These are phyloP conservation scores for Gastracanthus pulcherrimus DNA, from an alignment of 2,888 invertebrate species.

Conservation along the genomic window DNA sequence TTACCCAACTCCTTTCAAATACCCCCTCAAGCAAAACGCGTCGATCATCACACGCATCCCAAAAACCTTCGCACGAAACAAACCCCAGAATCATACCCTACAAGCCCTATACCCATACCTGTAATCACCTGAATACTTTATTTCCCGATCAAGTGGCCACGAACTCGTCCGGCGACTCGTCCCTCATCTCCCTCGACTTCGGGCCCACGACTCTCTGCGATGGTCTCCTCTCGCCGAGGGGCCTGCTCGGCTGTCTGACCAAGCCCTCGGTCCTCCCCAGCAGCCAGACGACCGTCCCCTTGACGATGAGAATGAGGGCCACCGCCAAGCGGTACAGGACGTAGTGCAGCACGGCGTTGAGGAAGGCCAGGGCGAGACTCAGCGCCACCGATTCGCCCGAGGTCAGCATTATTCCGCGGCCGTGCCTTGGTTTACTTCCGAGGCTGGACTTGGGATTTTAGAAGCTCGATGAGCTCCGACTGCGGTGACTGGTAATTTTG, in stretches of 20 bases:
- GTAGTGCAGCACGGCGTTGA: constrained; percentile 69
- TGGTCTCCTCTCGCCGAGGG: background rate
- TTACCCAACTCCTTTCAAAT: too few relatives aligned
- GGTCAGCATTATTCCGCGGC: constrained; percentile 16
- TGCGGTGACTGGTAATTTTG: too few relatives aligned
- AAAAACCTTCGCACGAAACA: too few relatives aligned
- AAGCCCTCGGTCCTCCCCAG: background rate
- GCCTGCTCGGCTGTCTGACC: background rate
- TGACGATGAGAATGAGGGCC: constrained; percentile 62
- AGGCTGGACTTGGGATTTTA: background rate
- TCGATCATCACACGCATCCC: too few relatives aligned
- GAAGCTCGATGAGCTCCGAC: too few relatives aligned
- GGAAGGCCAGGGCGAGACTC: constrained; percentile 62
- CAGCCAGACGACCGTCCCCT: constrained; percentile 53
- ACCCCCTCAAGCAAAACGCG: too few relatives aligned
- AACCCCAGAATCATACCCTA: too few relatives aligned
- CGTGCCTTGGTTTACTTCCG: background rate
- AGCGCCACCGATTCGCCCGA: constrained; percentile 61
- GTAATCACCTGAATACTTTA: too few relatives aligned
- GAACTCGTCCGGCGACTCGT: constrained; percentile 32
- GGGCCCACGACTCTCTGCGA: background rate
- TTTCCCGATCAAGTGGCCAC: background rate
- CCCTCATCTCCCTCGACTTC: background rate
- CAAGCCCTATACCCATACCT: too few relatives aligned
- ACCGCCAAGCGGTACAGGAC: constrained; percentile 67